Base-by-base conservation (phyloP, 2,797 vertebrate species). In the Tinamus major region DNA sequence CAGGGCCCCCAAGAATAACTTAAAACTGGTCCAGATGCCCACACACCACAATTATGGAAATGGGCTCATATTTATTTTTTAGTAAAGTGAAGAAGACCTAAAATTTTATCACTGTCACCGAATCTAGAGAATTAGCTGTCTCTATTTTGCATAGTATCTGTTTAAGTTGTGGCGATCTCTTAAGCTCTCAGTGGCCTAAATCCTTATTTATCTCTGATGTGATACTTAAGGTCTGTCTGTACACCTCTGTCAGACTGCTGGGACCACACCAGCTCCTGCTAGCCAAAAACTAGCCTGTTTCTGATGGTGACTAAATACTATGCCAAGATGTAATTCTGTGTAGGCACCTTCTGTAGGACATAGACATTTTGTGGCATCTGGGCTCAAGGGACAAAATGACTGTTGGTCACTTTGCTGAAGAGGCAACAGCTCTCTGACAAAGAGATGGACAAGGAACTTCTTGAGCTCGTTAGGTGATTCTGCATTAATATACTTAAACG, bases 311-410 rank as follows among this genome's bases (percentile, higher is more conserved):
- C 8, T 13, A 13, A 5, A 26, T 13, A n/a, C 19, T 39, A 16
- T 3, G 11, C 31, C 58, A 55, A 49, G 20, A 8, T 16, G 42
- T 81, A 15, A 21, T 20, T 55, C 35, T 64, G 9, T 1, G 0
- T 24, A 7, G n/a, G 9, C n/a, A 27, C 41, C 10, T 64, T 83
- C 10, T 27, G 41, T 17, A 41, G 39, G 33, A 18, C 5, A 3
- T 3, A 1, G 14, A 51, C 37, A 4, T 3, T 29, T 58, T 55
- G 23, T 2, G 3, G 37, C 6, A 1, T 39, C 65, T 65, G 26
- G 13, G 5, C 1, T 4, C 23, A 39, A 1, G 2, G 5, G 31
- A 46, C 3, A 29, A 81, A 89, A 75, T 0, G 10, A 13, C 9
- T 49, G 23, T 24, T 23, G 24, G 48, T 49, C 48, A 49, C 12